A percentile compares a stretch with the other conserved stretches of the same genome.
Conservation (phyloP, 2,113 vertebrate genomes). For the Theropithecus gelada region DNA sequence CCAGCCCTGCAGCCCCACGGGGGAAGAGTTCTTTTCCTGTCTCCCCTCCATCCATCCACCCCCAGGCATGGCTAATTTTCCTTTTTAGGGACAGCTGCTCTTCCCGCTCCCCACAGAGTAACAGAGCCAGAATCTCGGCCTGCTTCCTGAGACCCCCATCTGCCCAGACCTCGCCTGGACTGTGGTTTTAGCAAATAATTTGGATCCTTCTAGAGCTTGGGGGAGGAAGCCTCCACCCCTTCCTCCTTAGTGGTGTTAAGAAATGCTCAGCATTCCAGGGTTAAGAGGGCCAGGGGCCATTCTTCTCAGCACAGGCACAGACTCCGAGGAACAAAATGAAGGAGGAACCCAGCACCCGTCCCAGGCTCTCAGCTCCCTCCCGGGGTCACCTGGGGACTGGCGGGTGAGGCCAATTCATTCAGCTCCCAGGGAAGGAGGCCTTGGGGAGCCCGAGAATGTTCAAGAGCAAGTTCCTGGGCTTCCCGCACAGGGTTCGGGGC, state of each 20-base stretch:
- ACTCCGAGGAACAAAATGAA: not conserved
- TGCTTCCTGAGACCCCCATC: not conserved
- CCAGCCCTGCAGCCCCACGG: no score
- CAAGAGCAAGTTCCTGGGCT: not conserved
- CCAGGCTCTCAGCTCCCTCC: not conserved
- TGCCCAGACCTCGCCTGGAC: conserved; percentile 34
- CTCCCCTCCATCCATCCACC: not conserved
- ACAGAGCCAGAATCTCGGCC: conserved; percentile 48
- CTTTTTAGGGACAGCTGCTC: conserved; percentile 29
- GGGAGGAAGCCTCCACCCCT: conserved; percentile 62
- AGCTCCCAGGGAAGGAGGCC: not conserved
- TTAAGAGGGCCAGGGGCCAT: conserved; percentile 64
- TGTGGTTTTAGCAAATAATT: conserved; percentile 69
- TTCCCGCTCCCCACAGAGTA: fast-evolving
- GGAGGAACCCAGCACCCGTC: not conserved
- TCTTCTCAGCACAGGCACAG: conserved; percentile 37
- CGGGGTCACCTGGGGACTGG: not conserved
- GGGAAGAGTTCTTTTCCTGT: not conserved
- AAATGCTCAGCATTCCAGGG: conserved; percentile 81
- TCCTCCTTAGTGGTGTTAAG: conserved; percentile 68
- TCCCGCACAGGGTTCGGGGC: not conserved
- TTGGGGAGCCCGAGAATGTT: not conserved
- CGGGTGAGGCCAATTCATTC: not conserved
- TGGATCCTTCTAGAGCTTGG: conserved; percentile 67
- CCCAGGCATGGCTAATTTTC: not conserved